Percentiles rank a stretch among this genome's conserved stretches.
These are phyloP conservation scores for Sebastolobus altivelis DNA, from an alignment of 2,797 vertebrate species.

Conservation along the genomic window DNA sequence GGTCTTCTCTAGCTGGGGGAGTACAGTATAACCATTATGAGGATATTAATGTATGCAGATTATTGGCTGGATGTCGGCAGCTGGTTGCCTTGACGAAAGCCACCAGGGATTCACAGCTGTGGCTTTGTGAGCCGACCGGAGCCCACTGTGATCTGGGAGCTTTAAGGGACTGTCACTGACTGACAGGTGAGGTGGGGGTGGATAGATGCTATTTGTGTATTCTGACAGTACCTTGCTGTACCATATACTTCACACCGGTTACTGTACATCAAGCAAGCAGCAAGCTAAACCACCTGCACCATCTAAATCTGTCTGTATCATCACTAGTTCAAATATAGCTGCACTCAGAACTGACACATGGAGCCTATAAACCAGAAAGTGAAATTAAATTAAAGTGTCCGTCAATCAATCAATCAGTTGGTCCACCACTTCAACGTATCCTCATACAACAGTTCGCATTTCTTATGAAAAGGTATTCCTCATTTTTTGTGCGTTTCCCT, in stretches of 20 bases:
- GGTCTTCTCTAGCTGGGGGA: slow-evolving; percentile 76
- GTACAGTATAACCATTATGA: slow-evolving; percentile 63
- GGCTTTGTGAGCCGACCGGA: slow-evolving; percentile 16
- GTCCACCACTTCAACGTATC: background rate
- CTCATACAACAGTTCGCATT: no score
- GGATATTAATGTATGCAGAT: slow-evolving; percentile 76
- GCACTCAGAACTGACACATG: slow-evolving; percentile 1
- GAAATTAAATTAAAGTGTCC: background rate
- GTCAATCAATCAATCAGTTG: background rate
- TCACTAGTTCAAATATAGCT: slow-evolving; percentile 10
- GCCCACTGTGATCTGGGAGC: slow-evolving; percentile 28
- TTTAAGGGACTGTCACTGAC: slow-evolving; percentile 32
- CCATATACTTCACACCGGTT: slow-evolving; percentile 25
- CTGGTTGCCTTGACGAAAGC: slow-evolving; percentile 56
- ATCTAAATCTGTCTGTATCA: background rate
- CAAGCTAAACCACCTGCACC: slow-evolving; percentile 23
- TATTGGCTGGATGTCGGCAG: slow-evolving; percentile 62
- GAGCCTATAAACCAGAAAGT: background rate
- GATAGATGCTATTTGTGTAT: slow-evolving; percentile 29
- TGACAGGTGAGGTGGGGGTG: slow-evolving; percentile 51
- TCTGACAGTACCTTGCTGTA: slow-evolving; percentile 39
- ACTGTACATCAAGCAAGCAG: slow-evolving; percentile 21
- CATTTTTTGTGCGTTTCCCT: no score
- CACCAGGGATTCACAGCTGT: slow-evolving; percentile 45
- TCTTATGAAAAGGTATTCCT: no score